A percentile compares a stretch with the other conserved stretches of the same genome.
Evolutionary conservation across 1,140 invertebrate species (phyloP).

Genomic region (Copidosoma floridanum): DNA sequence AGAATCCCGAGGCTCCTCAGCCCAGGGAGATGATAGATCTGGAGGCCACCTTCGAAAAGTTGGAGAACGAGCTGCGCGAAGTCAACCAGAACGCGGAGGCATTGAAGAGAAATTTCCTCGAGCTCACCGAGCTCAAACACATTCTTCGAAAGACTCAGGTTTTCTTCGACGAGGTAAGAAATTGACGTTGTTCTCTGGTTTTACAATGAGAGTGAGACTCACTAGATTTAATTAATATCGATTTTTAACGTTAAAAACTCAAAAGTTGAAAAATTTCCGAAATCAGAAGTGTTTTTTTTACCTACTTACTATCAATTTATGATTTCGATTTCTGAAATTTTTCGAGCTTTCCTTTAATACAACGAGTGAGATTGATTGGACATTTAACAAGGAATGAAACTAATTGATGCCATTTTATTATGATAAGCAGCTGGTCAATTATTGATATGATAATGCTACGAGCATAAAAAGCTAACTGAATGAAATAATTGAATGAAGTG

Average conservation of each 20-base stretch:
- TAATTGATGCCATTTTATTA: slow-evolving; percentile 16
- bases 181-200: background rate
- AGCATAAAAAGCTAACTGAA: background rate
- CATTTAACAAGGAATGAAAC: slow-evolving; percentile 5
- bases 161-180: slow-evolving; percentile 95
- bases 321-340: slow-evolving; percentile 1
- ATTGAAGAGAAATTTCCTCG: slow-evolving; percentile 92
- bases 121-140: slow-evolving; percentile 94
- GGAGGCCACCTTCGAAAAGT: slow-evolving; percentile 94
- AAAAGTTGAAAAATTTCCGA: background rate
- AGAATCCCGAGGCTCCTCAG: slow-evolving; percentile 97
- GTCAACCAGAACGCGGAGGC: slow-evolving; percentile 98
- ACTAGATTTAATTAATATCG: no score
- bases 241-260: no score
- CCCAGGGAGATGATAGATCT: slow-evolving; percentile 99
- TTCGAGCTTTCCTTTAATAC: background rate
- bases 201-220: no score
- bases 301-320: background rate
- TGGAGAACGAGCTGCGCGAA: slow-evolving; percentile 93
- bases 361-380: slow-evolving; percentile 23
- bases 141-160: slow-evolving; percentile 94
- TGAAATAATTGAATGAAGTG: slow-evolving; percentile 6
- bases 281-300: background rate
- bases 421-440: slow-evolving; percentile 20
- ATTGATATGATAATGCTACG: background rate